Percentiles rank a stretch among this genome's conserved stretches.
phyloP scores from a whole-genome alignment of 2,113 vertebrate species.

The Perca fluviatilis region DNA sequence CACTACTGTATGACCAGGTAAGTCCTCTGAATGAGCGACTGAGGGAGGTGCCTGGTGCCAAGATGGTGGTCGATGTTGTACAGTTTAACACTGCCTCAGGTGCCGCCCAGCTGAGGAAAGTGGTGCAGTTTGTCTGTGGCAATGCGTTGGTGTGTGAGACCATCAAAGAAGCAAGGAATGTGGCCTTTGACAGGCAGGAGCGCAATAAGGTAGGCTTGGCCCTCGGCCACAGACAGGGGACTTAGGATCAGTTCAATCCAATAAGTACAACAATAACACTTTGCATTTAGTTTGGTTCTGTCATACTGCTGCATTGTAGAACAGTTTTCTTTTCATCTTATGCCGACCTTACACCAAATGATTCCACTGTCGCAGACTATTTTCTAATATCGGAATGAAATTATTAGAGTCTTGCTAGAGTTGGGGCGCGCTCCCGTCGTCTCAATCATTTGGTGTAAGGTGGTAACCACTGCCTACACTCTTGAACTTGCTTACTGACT shows the following conservation, averaged over 20 bases:
- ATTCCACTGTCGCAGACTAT: too few relatives aligned
- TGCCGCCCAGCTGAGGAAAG: constrained; percentile 85
- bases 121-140: constrained; percentile 95
- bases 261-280: too few relatives aligned
- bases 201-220: constrained; percentile 88
- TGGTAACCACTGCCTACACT: too few relatives aligned
- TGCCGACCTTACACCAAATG: too few relatives aligned
- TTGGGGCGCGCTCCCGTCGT: too few relatives aligned
- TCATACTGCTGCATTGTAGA: too few relatives aligned
- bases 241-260: too few relatives aligned
- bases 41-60: constrained; percentile 89
- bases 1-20: constrained; percentile 81
- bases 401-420: too few relatives aligned
- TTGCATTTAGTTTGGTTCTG: too few relatives aligned
- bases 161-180: constrained; percentile 88
- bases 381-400: too few relatives aligned
- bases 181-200: constrained; percentile 88
- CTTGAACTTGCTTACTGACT: not conserved
- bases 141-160: constrained; percentile 94
- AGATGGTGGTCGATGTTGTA: constrained; percentile 94
- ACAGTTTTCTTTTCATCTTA: too few relatives aligned
- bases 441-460: too few relatives aligned
- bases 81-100: constrained; percentile 77
- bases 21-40: constrained; percentile 92
- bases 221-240: not conserved